Conservation (phyloP, 2,888 invertebrate species). For the Oeneis ivallda region DNA sequence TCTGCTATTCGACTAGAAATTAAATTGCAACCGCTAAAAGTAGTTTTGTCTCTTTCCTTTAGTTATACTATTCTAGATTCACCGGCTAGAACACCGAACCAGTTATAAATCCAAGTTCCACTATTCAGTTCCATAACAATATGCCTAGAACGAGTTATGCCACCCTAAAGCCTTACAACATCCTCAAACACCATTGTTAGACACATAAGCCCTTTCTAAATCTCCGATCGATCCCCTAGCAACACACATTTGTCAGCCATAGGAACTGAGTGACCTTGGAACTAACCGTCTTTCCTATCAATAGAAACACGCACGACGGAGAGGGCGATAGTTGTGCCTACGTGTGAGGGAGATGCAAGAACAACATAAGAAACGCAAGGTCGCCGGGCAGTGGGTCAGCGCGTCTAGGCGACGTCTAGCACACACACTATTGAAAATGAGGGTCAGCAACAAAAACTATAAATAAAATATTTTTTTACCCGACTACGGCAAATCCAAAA, state of each 20-base stretch:
- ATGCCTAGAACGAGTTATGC: slow-evolving; percentile 6
- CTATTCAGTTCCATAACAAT: background rate
- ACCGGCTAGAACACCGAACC: background rate
- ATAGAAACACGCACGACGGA: slow-evolving; percentile 49
- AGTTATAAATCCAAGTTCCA: background rate
- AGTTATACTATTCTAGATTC: too few species aligned
- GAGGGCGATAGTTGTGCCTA: slow-evolving; percentile 38
- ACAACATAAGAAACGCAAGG: slow-evolving; percentile 80
- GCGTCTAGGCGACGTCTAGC: slow-evolving; percentile 78
- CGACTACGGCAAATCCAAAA: too few species aligned
- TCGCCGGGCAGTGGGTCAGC: slow-evolving; percentile 78
- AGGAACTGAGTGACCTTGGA: slow-evolving; percentile 50
- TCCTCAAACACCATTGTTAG: slow-evolving; percentile 16
- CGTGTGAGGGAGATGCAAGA: slow-evolving; percentile 61
- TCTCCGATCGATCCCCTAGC: slow-evolving; percentile 21
- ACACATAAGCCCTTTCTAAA: slow-evolving; percentile 4
- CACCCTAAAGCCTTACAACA: background rate
- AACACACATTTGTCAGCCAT: slow-evolving; percentile 21
- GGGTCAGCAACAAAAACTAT: slow-evolving; percentile 48
- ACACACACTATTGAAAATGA: slow-evolving; percentile 64
- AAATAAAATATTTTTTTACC: background rate
- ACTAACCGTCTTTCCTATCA: slow-evolving; percentile 63
- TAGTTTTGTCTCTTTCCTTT: too few species aligned
- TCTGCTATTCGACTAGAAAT: too few species aligned
- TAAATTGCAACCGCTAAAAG: too few species aligned